A percentile compares a stretch with the other conserved stretches of the same genome.
Conservation (phyloP, 2,888 invertebrate species). For the Microctonus hyperodae region DNA sequence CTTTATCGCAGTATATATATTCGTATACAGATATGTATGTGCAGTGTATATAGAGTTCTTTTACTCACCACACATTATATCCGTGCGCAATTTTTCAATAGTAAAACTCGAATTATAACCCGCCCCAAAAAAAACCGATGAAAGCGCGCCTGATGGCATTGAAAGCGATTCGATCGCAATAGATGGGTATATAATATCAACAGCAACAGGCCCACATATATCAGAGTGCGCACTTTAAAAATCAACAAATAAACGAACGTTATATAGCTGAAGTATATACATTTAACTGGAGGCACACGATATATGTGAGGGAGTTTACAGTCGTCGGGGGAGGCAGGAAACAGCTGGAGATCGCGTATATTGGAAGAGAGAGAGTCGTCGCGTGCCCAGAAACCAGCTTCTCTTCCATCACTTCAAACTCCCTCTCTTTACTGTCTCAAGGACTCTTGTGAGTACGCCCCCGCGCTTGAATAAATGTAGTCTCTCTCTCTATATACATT, state of each 20-base stretch:
- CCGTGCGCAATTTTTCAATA: conserved; percentile 29
- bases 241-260: neutral
- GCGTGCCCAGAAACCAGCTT: conserved; percentile 53
- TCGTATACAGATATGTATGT: too few species aligned
- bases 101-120: conserved; percentile 29
- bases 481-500: neutral
- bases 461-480: conserved; percentile 25
- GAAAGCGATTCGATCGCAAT: neutral
- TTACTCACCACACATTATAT: conserved; percentile 31
- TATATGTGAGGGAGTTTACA: neutral
- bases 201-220: too few species aligned
- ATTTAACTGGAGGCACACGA: conserved; percentile 22
- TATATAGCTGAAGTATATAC: conserved; percentile 23
- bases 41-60: conserved; percentile 15
- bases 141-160: neutral
- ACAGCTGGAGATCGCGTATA: conserved; percentile 54
- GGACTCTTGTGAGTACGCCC: conserved; percentile 34
- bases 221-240: neutral
- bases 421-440: conserved; percentile 34
- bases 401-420: conserved; percentile 47
- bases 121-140: neutral
- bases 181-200: too few species aligned
- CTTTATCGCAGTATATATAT: too few species aligned
- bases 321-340: conserved; percentile 51
- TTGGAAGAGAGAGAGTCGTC: conserved; percentile 55